These are phyloP conservation scores for Petrocephalus microphthalmus DNA, from an alignment of 2,113 vertebrate species.

Conservation along the genomic window DNA sequence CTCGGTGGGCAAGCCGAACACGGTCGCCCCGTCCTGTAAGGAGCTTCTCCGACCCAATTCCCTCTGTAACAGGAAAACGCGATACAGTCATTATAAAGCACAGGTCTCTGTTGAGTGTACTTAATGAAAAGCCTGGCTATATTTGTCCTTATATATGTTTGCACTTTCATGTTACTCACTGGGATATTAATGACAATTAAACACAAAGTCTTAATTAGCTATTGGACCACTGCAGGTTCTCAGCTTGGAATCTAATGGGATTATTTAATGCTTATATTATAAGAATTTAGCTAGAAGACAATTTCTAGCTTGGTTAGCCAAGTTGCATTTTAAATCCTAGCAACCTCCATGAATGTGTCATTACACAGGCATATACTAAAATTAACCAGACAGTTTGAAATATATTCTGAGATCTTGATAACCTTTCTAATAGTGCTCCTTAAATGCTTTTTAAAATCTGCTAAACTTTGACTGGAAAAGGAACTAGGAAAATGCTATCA, in stretches of 20 bases:
- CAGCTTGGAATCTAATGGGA: not conserved
- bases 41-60: constrained; percentile 81
- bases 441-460: not conserved
- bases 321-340: not conserved
- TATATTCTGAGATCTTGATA: not conserved
- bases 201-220: not conserved
- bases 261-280: not conserved
- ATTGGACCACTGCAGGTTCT: not conserved
- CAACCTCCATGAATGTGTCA: not conserved
- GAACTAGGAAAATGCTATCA: not conserved
- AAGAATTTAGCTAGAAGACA: not conserved
- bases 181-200: not conserved
- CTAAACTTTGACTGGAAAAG: not conserved
- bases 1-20: constrained; percentile 76
- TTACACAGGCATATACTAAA: not conserved
- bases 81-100: not conserved
- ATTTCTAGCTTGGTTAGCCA: not conserved
- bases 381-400: not conserved
- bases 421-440: not conserved
- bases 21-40: constrained; percentile 70
- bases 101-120: not conserved
- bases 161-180: not conserved
- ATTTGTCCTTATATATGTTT: not conserved
- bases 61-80: constrained; percentile 63
- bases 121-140: not conserved